A percentile compares a stretch with the other conserved stretches of the same genome.
These are phyloP conservation scores for Phrynocephalus vlangalii DNA, from an alignment of 2,797 vertebrate species.

Conservation along the genomic window DNA sequence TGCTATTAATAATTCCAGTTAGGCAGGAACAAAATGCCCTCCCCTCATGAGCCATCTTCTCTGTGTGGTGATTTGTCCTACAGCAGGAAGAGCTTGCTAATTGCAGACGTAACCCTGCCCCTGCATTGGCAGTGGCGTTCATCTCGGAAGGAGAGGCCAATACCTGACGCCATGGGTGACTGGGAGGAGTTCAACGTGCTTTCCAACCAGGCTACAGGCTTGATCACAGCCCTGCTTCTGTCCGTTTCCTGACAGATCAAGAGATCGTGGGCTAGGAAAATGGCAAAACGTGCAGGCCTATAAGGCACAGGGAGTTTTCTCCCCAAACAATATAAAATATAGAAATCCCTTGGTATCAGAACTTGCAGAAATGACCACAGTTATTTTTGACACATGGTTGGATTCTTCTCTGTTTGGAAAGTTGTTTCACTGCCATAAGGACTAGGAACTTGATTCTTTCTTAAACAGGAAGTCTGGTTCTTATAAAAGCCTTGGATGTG, in stretches of 20 bases:
- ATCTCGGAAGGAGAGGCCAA: neutral
- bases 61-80: neutral
- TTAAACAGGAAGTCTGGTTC: neutral
- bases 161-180: neutral
- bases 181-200: slow-evolving; percentile 8
- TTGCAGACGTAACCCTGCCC: neutral
- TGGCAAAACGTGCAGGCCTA: neutral
- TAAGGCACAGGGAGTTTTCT: too few species aligned
- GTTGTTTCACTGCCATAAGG: too few species aligned
- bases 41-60: slow-evolving; percentile 30
- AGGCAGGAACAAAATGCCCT: slow-evolving; percentile 13
- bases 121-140: neutral
- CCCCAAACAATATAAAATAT: too few species aligned
- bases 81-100: neutral
- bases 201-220: rapidly evolving
- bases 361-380: neutral
- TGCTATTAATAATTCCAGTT: slow-evolving; percentile 29
- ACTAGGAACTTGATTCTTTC: neutral
- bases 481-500: neutral
- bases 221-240: neutral
- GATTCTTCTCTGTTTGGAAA: too few species aligned
- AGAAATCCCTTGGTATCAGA: too few species aligned
- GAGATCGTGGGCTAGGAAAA: too few species aligned
- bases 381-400: neutral
- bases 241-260: too few species aligned